Evolutionary conservation across 2,888 invertebrate species (phyloP).

Genomic region (Cremastinae sp.): DNA sequence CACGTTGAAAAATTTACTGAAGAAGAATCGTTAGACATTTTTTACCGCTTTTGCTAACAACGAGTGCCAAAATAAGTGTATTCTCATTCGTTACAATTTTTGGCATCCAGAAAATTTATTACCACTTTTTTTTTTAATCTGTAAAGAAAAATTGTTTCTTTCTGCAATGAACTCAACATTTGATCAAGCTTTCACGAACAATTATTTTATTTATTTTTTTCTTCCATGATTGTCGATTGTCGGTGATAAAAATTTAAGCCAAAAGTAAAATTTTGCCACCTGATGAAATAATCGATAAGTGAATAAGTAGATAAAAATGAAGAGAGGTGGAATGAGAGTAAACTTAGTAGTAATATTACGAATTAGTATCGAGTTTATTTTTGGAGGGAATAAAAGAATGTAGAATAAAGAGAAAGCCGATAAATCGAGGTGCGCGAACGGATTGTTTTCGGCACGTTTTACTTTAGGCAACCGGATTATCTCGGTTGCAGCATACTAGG

Average conservation of each 20-base stretch:
- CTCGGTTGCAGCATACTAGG: slow-evolving; percentile 95
- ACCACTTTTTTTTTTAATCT: neutral
- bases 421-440: slow-evolving; percentile 29
- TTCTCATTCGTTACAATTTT: slow-evolving; percentile 1
- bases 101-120: neutral
- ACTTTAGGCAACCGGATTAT: slow-evolving; percentile 79
- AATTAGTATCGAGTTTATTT: neutral
- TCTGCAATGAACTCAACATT: too few relatives aligned
- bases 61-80: neutral
- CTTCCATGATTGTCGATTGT: too few relatives aligned
- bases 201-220: slow-evolving; percentile 8
- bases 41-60: neutral
- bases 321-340: neutral
- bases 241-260: too few relatives aligned
- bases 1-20: neutral
- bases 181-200: neutral
- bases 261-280: too few relatives aligned
- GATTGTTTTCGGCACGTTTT: slow-evolving; percentile 64
- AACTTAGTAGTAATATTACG: slow-evolving; percentile 12
- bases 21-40: neutral
- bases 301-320: too few relatives aligned
- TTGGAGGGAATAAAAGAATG: neutral
- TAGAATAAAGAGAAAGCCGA: neutral
- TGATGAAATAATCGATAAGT: too few relatives aligned
- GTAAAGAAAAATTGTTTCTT: neutral